phyloP scores from a whole-genome alignment of 2,797 vertebrate genomes.

The Ceyx erithaca region DNA sequence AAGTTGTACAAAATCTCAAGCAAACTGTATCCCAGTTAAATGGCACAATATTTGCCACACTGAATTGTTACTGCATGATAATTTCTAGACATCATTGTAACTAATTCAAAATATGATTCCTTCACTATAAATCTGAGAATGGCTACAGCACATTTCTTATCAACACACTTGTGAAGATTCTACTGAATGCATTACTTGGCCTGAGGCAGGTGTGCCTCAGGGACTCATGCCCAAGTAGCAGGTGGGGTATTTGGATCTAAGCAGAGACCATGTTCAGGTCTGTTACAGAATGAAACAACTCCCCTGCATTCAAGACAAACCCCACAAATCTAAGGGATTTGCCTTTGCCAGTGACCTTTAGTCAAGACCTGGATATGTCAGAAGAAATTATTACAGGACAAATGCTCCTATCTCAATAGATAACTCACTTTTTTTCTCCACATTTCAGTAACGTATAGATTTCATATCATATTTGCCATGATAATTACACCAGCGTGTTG shows the following conservation, averaged over 20 bases:
- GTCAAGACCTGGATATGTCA: slow-evolving; percentile 27
- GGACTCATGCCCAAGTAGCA: neutral
- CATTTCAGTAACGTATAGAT: neutral
- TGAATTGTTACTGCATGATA: too few species aligned
- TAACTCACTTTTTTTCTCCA: neutral
- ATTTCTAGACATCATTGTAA: slow-evolving; percentile 32
- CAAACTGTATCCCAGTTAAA: neutral
- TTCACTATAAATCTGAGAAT: slow-evolving; percentile 7
- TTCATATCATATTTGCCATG: neutral
- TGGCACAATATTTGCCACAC: slow-evolving; percentile 14
- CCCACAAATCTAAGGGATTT: neutral
- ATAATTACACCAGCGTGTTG: neutral
- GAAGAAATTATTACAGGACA: slow-evolving; percentile 36
- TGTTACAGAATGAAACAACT: neutral
- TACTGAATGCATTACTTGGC: neutral
- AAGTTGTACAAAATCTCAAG: slow-evolving; percentile 23
- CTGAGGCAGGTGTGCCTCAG: neutral
- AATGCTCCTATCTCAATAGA: neutral
- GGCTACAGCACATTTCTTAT: neutral
- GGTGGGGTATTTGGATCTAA: neutral
- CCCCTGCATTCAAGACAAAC: neutral
- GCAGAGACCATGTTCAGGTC: neutral
- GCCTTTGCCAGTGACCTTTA: neutral
- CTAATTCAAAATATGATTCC: slow-evolving; percentile 24
- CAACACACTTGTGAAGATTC: neutral